Percentiles rank a stretch among this genome's conserved stretches.
Evolutionary conservation across 2,888 invertebrate genomes (phyloP).

Genomic region (Onthophagus sagittarius): DNA sequence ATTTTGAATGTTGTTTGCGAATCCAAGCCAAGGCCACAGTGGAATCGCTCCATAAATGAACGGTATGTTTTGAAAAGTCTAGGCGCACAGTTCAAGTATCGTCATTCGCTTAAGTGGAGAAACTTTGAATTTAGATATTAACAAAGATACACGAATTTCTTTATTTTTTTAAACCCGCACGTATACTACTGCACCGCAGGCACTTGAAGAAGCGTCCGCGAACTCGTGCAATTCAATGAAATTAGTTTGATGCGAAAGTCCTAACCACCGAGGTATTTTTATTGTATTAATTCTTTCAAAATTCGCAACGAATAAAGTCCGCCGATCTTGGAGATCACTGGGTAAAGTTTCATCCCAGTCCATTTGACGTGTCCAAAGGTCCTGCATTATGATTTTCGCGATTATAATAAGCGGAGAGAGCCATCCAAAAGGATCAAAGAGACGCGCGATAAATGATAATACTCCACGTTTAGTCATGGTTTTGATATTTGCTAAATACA

Average conservation of each 20-base stretch:
- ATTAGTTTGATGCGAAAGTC: neutral
- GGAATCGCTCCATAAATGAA: neutral
- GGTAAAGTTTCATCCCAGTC: neutral
- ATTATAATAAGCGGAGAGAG: neutral
- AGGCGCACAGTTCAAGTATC: neutral
- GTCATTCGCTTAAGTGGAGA: neutral
- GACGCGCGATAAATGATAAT: neutral
- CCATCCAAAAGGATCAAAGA: neutral
- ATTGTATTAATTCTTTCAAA: neutral
- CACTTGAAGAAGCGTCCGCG: neutral
- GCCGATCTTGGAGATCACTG: neutral
- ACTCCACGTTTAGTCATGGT: neutral
- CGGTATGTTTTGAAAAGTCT: neutral
- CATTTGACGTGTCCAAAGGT: neutral
- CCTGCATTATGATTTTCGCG: constrained; percentile 2
- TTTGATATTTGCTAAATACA: neutral
- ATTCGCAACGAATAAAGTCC: neutral
- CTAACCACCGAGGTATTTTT: neutral
- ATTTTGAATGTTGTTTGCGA: neutral
- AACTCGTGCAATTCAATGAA: neutral
- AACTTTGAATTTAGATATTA: neutral
- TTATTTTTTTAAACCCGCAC: neutral
- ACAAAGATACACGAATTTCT: neutral
- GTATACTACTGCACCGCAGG: neutral
- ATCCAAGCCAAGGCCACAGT: neutral